phyloP scores from a whole-genome alignment of 2,888 invertebrate species.

The Laspeyria flexula region DNA sequence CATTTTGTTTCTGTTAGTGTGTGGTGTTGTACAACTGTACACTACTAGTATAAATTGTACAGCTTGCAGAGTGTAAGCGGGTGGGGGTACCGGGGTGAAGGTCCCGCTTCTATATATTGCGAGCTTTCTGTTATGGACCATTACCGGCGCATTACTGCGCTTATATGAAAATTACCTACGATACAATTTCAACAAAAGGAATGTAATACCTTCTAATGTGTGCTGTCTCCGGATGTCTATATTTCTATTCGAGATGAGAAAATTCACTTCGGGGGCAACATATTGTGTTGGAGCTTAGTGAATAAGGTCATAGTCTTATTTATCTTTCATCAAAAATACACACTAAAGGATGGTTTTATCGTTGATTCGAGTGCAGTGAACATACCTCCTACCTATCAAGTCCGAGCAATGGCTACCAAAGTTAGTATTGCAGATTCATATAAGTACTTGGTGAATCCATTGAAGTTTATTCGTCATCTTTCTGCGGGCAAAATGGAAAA shows the following conservation, averaged over 20 bases:
- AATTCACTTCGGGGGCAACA: slow-evolving; percentile 23
- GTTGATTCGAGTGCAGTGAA: not conserved
- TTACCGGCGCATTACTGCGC: slow-evolving; percentile 71
- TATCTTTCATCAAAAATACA: no score
- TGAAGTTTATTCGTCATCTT: slow-evolving; percentile 70
- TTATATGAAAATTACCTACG: slow-evolving; percentile 70
- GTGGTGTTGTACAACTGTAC: slow-evolving; percentile 37
- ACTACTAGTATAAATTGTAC: slow-evolving; percentile 28
- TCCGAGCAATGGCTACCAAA: not conserved
- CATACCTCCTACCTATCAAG: not conserved
- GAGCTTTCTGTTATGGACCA: slow-evolving; percentile 75
- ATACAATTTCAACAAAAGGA: slow-evolving; percentile 63
- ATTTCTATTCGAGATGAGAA: slow-evolving; percentile 26
- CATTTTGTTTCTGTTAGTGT: slow-evolving; percentile 62
- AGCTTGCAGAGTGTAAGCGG: slow-evolving; percentile 28
- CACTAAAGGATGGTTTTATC: no score
- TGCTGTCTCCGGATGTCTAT: slow-evolving; percentile 41
- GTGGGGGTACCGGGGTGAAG: slow-evolving; percentile 21
- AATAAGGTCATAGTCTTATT: no score
- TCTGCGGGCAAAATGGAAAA: slow-evolving; percentile 67
- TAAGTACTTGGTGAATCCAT: slow-evolving; percentile 35
- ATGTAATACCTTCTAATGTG: slow-evolving; percentile 48
- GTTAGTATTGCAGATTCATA: not conserved
- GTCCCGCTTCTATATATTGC: slow-evolving; percentile 59
- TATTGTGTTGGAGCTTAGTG: slow-evolving; percentile 6